Evolutionary conservation across 2,113 vertebrate genomes (phyloP).

Genomic region (Lamprotornis superbus): DNA sequence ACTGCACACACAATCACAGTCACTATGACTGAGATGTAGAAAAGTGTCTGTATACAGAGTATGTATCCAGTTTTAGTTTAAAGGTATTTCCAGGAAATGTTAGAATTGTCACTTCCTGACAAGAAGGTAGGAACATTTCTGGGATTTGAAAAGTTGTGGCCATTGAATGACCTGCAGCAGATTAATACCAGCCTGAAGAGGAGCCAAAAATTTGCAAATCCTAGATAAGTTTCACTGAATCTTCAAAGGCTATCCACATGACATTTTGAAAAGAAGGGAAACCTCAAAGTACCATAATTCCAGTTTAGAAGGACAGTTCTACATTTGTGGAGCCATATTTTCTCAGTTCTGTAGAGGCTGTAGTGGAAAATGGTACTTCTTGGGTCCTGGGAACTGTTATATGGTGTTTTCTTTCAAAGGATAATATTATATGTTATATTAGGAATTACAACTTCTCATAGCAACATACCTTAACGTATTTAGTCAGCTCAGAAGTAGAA

Average conservation of each 20-base stretch:
- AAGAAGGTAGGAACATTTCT: neutral
- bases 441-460: neutral
- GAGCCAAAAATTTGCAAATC: neutral
- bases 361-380: neutral
- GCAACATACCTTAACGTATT: neutral
- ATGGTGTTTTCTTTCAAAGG: fast-evolving
- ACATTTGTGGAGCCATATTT: neutral
- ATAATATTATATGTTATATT: neutral
- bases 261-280: neutral
- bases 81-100: neutral
- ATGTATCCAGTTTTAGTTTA: neutral
- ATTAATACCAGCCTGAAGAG: neutral
- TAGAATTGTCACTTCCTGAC: neutral
- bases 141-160: neutral
- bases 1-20: neutral
- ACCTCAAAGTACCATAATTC: neutral
- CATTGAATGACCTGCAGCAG: neutral
- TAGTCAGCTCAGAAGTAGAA: neutral
- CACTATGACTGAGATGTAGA: neutral
- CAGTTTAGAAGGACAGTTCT: neutral
- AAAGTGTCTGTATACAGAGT: neutral
- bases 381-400: neutral
- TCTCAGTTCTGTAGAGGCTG: neutral
- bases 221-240: neutral
- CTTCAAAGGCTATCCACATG: neutral